These are phyloP conservation scores for Liparis tanakae DNA, from an alignment of 2,797 vertebrate genomes.

Conservation along the genomic window DNA sequence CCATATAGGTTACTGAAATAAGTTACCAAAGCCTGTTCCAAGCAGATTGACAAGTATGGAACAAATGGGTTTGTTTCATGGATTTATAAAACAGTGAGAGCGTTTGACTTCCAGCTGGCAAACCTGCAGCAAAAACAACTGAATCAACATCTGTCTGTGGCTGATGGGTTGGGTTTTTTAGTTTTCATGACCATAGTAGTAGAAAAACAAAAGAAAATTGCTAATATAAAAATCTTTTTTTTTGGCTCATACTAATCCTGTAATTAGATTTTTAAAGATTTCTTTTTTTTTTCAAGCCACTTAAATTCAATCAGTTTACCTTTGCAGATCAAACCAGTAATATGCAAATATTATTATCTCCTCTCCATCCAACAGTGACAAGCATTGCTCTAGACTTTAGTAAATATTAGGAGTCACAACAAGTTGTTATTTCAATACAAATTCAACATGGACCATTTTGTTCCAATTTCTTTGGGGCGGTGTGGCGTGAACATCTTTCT, in stretches of 20 bases:
- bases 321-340: conserved; percentile 3
- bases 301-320: conserved; percentile 6
- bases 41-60: conserved; percentile 7
- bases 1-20: not conserved
- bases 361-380: conserved; percentile 18
- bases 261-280: not conserved
- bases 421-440: no score
- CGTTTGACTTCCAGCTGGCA: conserved; percentile 48
- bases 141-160: conserved; percentile 52
- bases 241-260: not conserved
- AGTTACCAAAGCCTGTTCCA: not conserved
- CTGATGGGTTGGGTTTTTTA: conserved; percentile 38
- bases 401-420: no score
- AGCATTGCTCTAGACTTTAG: not conserved
- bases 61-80: conserved; percentile 46
- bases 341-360: conserved; percentile 17
- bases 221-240: conserved; percentile 22
- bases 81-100: conserved; percentile 53
- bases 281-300: not conserved
- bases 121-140: conserved; percentile 47
- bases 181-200: conserved; percentile 16
- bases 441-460: no score
- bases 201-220: conserved; percentile 16
- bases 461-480: no score
- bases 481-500: no score